These are phyloP conservation scores for Melanotaenia pygmaea DNA, from an alignment of 2,797 vertebrate genomes.

Conservation along the genomic window DNA sequence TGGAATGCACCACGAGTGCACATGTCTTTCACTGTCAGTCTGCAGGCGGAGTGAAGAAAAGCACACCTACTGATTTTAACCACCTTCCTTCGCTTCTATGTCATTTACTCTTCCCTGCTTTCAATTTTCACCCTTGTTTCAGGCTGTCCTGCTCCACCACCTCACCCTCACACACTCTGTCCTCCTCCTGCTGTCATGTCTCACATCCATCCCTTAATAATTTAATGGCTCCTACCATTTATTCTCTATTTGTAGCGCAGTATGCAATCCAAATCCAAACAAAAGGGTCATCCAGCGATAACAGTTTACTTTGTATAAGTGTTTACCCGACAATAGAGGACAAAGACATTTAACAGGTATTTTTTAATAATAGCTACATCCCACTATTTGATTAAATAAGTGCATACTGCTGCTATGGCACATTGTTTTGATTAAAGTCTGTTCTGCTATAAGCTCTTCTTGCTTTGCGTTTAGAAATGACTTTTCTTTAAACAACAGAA, in stretches of 20 bases:
- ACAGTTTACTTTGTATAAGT: too few relatives aligned
- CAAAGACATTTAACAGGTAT: background rate
- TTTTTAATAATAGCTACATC: too few relatives aligned
- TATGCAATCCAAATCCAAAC: background rate
- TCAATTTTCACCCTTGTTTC: slow-evolving; percentile 53
- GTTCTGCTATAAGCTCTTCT: too few relatives aligned
- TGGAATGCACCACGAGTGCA: slow-evolving; percentile 15
- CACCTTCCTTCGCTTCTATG: slow-evolving; percentile 31
- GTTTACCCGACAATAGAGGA: background rate
- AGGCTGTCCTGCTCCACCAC: background rate
- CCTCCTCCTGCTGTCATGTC: slow-evolving; percentile 5
- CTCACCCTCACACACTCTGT: slow-evolving; percentile 13
- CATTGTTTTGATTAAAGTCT: too few relatives aligned
- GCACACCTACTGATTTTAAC: slow-evolving; percentile 17
- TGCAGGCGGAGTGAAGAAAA: slow-evolving; percentile 19
- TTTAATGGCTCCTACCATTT: background rate
- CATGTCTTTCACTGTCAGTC: slow-evolving; percentile 22
- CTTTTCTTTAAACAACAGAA: too few relatives aligned
- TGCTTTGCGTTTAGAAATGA: too few relatives aligned
- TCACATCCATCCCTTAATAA: background rate
- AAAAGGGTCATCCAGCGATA: background rate
- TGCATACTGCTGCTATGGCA: too few relatives aligned
- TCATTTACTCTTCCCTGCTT: slow-evolving; percentile 35
- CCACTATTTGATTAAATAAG: too few relatives aligned
- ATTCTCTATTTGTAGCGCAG: background rate